Evolutionary conservation across 1,140 invertebrate genomes (phyloP), one percentile per base, ranked within the genome.

Genomic region (Zaprionus camerounensis): DNA sequence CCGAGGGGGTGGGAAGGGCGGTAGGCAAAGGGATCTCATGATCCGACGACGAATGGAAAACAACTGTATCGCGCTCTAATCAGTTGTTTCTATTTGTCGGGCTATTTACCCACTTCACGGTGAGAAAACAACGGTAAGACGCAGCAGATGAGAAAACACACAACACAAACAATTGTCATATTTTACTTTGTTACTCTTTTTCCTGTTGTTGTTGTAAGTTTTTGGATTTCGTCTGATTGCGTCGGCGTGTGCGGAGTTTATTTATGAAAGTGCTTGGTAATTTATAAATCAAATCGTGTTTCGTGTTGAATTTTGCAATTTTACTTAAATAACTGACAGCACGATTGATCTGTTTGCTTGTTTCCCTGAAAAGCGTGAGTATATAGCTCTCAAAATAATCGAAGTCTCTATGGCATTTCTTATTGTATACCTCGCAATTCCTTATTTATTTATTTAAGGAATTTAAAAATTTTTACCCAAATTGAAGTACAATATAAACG

Each of bases 21-120:
- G 7, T 6, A 20, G 44, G 20, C 7, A 51, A 46, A n/a, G 41
- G n/a, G 20, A 24, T 24, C 20, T 24, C 4, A 24, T 20, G 20
- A 51, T 24, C 46, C 17, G 11, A 24, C 7, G 61, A 66, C 67
- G 65, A 68, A 59, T 24, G 68, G 49, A 36, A 69, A 82, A 76
- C 73, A 31, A 56, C 46, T 51, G 46, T 76, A 85, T 69, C 46
- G 63, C 46, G 63, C 53, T 72, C 64, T 88, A 88, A 80, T 83
- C 64, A 75, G 44, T 83, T 80, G 53, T 55, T 55, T 63, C 80
- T 75, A 84, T 82, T 80, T 86, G 80, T 58, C 41, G 58, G 34
- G 58, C 70, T 68, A 79, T 71, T 71, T 63, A 70, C 75, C 69
- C 67, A 62, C 58, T 61, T 73, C 36, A 31, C 22, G 51, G 55